phyloP scores from a whole-genome alignment of 2,888 invertebrate species.

The Amphipyra tragopoginis region DNA sequence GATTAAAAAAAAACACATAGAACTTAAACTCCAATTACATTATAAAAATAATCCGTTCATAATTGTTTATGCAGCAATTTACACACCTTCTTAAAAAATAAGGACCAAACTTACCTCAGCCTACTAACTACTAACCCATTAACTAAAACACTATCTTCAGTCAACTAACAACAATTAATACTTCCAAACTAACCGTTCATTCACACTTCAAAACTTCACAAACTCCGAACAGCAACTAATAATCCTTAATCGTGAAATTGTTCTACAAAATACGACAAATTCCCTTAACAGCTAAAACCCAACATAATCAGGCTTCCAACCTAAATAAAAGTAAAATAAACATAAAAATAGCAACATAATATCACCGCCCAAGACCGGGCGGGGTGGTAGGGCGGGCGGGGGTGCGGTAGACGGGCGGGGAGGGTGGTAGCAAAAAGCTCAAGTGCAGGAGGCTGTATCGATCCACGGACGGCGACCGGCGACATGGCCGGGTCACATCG shows the following conservation, averaged over 20 bases:
- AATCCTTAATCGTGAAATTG: background rate
- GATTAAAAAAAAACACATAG: too few relatives aligned
- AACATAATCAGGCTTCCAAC: constrained; percentile 46
- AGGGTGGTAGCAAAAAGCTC: constrained; percentile 80
- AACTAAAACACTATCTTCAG: background rate
- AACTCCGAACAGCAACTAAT: too few relatives aligned
- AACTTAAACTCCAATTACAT: too few relatives aligned
- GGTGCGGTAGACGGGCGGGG: constrained; percentile 51
- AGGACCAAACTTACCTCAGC: too few relatives aligned
- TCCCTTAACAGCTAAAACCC: background rate
- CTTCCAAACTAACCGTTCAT: background rate
- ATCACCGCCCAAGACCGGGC: constrained; percentile 69
- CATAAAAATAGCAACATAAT: constrained; percentile 82
- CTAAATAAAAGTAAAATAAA: constrained; percentile 75
- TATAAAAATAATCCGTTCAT: background rate
- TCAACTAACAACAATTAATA: background rate
- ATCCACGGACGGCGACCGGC: constrained; percentile 82
- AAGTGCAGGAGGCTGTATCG: constrained; percentile 89
- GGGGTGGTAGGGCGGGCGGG: constrained; percentile 57
- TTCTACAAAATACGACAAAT: constrained; percentile 5
- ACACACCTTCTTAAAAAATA: too few relatives aligned
- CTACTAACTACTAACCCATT: background rate
- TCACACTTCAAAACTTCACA: background rate
- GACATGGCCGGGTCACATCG: constrained; percentile 88
- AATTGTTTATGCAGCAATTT: background rate